These are phyloP conservation scores for Myiagra hebetior DNA, from an alignment of 2,113 vertebrate genomes.

Conservation along the genomic window DNA sequence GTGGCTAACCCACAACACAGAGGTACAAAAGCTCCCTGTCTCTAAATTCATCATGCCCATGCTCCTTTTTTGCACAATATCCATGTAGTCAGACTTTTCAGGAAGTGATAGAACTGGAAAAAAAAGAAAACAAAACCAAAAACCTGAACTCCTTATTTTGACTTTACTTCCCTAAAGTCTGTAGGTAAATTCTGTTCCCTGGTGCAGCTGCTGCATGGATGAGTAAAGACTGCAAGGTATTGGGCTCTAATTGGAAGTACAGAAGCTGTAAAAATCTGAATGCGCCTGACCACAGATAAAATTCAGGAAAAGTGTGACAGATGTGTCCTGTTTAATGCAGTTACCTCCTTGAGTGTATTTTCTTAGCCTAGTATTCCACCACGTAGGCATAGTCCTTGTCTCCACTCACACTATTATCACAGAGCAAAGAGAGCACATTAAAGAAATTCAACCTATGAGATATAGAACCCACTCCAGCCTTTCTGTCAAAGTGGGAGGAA, in stretches of 20 bases:
- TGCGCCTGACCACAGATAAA: neutral
- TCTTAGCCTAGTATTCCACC: neutral
- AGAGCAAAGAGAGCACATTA: neutral
- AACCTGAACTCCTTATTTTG: neutral
- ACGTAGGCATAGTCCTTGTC: rapidly evolving
- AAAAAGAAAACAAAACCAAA: neutral
- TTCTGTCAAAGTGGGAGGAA: neutral
- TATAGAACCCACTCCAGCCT: neutral
- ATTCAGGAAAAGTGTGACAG: neutral
- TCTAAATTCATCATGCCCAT: neutral
- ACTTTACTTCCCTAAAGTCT: neutral
- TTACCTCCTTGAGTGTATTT: neutral
- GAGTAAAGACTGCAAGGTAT: neutral
- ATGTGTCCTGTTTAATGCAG: neutral
- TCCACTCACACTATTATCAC: neutral
- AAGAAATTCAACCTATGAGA: neutral
- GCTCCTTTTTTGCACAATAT: neutral
- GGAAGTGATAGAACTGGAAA: neutral
- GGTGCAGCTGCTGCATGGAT: neutral
- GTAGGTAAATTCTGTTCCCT: neutral
- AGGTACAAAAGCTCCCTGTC: neutral
- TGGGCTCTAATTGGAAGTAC: neutral
- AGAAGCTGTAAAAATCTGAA: neutral
- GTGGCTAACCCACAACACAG: neutral
- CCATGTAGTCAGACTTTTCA: neutral